A percentile compares a stretch with the other conserved stretches of the same genome.
Conservation (phyloP, 2,113 vertebrate species). For the Pygoscelis adeliae region DNA sequence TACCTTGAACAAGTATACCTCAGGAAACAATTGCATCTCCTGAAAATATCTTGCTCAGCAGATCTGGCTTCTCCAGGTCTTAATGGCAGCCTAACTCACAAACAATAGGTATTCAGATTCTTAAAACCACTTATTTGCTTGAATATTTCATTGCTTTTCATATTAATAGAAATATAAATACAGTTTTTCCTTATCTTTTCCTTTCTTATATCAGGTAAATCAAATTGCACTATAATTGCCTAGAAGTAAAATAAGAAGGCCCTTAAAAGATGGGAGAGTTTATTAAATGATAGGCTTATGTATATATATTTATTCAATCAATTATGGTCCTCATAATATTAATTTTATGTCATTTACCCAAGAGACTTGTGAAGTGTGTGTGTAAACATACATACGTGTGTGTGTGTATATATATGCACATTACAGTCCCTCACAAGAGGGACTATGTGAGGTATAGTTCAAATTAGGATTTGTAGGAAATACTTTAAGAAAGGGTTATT, state of each 20-base stretch:
- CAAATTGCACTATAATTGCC: neutral
- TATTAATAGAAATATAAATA: neutral
- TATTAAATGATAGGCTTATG: neutral
- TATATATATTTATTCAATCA: neutral
- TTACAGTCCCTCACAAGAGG: neutral
- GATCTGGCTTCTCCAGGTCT: neutral
- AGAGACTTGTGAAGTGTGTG: neutral
- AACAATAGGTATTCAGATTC: neutral
- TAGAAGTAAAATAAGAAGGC: neutral
- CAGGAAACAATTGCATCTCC: neutral
- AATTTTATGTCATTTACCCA: neutral
- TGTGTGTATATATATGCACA: fast-evolving
- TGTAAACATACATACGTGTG: fast-evolving
- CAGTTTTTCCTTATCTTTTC: neutral
- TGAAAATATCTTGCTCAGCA: neutral
- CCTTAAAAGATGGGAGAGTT: neutral
- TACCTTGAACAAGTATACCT: neutral
- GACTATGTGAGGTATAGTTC: neutral
- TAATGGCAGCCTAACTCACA: neutral
- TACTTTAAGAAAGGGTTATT: neutral
- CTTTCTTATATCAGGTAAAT: neutral
- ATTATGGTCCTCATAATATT: neutral
- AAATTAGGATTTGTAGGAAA: neutral
- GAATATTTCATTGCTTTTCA: neutral
- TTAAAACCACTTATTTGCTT: neutral